phyloP scores from a whole-genome alignment of 2,113 vertebrate species.

The Neolamprologus sp. region DNA sequence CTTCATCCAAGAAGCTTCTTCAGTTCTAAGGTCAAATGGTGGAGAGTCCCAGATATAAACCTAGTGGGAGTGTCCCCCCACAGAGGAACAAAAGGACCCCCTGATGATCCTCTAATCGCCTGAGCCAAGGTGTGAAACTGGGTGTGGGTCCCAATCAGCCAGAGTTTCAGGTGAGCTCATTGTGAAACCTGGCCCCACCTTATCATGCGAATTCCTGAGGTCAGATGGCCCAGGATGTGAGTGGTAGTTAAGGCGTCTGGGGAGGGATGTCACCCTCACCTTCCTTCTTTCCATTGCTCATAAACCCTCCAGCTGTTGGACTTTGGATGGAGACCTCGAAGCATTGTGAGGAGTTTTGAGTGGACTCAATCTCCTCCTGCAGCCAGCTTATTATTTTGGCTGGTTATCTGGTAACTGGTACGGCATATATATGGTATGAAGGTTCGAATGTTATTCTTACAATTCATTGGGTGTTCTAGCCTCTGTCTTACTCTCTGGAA shows the following conservation, averaged over 20 bases:
- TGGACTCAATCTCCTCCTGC: background rate
- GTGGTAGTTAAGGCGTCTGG: too few species aligned
- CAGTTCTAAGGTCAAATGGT: too few species aligned
- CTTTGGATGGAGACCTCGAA: background rate
- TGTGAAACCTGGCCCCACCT: too few species aligned
- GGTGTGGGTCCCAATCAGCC: too few species aligned
- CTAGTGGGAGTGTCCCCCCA: too few species aligned
- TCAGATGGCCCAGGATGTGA: too few species aligned
- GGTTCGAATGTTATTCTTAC: background rate
- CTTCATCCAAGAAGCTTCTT: too few species aligned
- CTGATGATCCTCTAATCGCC: too few species aligned
- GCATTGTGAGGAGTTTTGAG: background rate
- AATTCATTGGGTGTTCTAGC: background rate
- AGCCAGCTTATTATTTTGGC: background rate
- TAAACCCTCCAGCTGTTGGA: background rate
- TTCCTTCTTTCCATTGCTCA: background rate
- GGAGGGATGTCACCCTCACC: background rate
- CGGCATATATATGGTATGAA: background rate
- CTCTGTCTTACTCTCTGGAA: background rate
- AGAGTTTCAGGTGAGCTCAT: too few species aligned
- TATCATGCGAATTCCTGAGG: rapidly evolving
- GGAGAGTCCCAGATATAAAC: too few species aligned
- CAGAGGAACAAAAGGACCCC: too few species aligned
- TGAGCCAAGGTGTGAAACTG: too few species aligned
- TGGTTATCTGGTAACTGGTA: background rate